phyloP scores from a whole-genome alignment of 2,113 vertebrate species.

The Eptatretus burgeri region DNA sequence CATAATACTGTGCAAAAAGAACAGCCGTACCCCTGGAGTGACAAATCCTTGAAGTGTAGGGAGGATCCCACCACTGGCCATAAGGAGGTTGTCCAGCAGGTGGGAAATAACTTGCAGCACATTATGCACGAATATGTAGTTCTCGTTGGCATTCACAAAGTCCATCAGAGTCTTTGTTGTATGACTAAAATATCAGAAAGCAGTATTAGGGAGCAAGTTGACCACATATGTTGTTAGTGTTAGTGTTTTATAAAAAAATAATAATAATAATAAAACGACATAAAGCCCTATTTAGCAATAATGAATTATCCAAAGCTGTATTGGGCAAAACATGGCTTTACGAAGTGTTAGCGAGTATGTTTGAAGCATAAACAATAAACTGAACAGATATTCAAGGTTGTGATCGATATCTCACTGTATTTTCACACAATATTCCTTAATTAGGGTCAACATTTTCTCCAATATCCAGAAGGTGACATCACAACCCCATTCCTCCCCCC shows the following conservation, averaged over 20 bases:
- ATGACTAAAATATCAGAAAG: constrained; percentile 22
- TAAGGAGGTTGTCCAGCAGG: constrained; percentile 91
- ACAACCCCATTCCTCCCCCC: too few species aligned
- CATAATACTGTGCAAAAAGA: too few species aligned
- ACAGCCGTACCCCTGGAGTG: constrained; percentile 46
- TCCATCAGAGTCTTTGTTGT: constrained; percentile 90
- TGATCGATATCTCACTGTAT: too few species aligned
- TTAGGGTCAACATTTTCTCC: too few species aligned
- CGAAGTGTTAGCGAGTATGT: too few species aligned
- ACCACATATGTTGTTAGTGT: constrained; percentile 1
- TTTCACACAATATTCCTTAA: too few species aligned
- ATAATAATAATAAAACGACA: neutral
- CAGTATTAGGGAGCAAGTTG: too few species aligned
- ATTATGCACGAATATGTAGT: constrained; percentile 88
- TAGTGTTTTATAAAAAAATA: too few species aligned
- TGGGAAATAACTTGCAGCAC: constrained; percentile 88
- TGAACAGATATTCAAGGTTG: too few species aligned
- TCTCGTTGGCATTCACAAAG: constrained; percentile 93
- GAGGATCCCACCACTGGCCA: constrained; percentile 86
- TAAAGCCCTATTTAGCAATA: neutral
- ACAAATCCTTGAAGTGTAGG: constrained; percentile 83
- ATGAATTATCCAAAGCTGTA: neutral
- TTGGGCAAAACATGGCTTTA: too few species aligned
- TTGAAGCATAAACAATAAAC: too few species aligned
- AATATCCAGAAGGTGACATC: too few species aligned